Percentiles rank a stretch among this genome's conserved stretches.
These are phyloP conservation scores for Diplodus sargus DNA, from an alignment of 2,797 vertebrate species.

Conservation along the genomic window DNA sequence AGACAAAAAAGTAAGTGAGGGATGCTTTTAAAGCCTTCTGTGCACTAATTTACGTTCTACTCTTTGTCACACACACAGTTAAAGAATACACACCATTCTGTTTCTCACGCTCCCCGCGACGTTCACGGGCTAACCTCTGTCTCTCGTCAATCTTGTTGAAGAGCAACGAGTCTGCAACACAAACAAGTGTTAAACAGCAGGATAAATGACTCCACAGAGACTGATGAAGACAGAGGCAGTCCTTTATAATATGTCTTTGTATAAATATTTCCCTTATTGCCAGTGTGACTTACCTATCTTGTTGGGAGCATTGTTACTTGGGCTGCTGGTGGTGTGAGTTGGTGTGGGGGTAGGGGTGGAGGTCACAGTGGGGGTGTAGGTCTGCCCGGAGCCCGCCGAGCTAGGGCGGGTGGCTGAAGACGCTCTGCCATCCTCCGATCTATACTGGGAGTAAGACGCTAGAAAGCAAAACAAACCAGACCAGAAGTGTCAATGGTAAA, in stretches of 20 bases:
- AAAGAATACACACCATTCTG: conserved; percentile 86
- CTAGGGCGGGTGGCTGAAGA: conserved; percentile 65
- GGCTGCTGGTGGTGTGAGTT: conserved; percentile 57
- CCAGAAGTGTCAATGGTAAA: not conserved
- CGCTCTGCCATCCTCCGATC: conserved; percentile 71
- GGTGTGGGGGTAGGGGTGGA: conserved; percentile 54
- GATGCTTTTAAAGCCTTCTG: conserved; percentile 5
- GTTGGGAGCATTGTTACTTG: conserved; percentile 55
- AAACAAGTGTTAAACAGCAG: conserved; percentile 36
- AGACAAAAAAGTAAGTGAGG: conserved; percentile 22
- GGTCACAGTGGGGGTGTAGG: conserved; percentile 74
- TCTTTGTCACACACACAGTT: conserved; percentile 3
- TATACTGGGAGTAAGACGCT: conserved; percentile 76
- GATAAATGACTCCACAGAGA: not conserved
- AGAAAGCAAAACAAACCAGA: conserved; percentile 16
- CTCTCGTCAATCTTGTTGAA: conserved; percentile 94
- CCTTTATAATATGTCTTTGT: not conserved
- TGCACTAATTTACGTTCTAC: not conserved
- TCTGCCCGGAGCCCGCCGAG: conserved; percentile 76
- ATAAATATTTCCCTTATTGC: not conserved
- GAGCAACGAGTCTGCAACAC: conserved; percentile 81
- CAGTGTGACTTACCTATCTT: conserved; percentile 63
- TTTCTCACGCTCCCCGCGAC: conserved; percentile 92
- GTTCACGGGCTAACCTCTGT: conserved; percentile 92
- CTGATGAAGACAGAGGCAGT: not conserved